Conservation (phyloP, 2,113 vertebrate genomes). For the Melozone crissalis region DNA sequence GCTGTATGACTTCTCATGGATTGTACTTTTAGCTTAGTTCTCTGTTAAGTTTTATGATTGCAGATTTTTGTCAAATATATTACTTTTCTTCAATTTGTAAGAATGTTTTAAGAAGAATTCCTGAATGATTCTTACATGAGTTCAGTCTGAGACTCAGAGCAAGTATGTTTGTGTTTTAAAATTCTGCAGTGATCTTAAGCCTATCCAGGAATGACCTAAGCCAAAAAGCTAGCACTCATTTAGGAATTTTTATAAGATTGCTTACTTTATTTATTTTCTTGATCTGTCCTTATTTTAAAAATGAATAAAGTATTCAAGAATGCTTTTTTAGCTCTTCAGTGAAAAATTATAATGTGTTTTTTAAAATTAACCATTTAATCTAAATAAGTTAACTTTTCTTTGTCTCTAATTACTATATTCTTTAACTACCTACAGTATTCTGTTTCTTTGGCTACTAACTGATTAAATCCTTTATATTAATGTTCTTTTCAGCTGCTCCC, state of each 20-base stretch:
- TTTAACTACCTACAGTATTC: slow-evolving; percentile 52
- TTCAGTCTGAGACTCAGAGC: background rate
- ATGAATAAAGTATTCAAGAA: background rate
- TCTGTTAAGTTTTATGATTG: background rate
- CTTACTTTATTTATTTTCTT: background rate
- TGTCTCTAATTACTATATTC: slow-evolving; percentile 6
- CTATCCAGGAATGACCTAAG: background rate
- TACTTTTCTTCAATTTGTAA: background rate
- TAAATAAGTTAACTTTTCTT: slow-evolving; percentile 15
- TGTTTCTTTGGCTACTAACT: slow-evolving; percentile 75
- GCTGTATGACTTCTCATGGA: background rate
- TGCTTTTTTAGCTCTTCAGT: background rate
- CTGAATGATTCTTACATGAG: background rate
- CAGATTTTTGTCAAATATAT: background rate
- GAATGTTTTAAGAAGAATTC: background rate
- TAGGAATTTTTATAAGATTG: background rate
- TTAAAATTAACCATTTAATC: background rate
- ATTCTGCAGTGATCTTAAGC: background rate
- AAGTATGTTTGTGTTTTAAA: background rate
- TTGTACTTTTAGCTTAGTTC: background rate
- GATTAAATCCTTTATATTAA: slow-evolving; percentile 84
- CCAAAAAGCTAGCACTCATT: background rate
- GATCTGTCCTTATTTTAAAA: background rate
- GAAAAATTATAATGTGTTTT: background rate
- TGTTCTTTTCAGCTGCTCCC: slow-evolving; percentile 88